Evolutionary conservation across 2,888 invertebrate genomes (phyloP), one percentile per base, ranked within the genome.

Genomic region (Rutpela maculata): DNA sequence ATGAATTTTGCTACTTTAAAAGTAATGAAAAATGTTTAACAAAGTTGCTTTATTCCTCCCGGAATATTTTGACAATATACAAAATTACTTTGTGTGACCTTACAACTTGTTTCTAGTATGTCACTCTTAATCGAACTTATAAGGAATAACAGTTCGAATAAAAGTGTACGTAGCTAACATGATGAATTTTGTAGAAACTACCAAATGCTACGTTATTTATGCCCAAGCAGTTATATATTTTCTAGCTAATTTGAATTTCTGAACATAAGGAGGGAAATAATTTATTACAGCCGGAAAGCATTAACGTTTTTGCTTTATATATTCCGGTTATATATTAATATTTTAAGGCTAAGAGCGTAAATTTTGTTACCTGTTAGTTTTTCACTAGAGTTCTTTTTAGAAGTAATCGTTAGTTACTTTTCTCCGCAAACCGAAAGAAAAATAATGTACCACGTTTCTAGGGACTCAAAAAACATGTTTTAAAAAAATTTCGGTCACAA

Each of bases 21-120:
- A 35, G 31, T 35, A 35, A 35, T 35, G 31, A 35, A 9, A 35
- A 9, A 35, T 35, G 6, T 35, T 35, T 9, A 35, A 7, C 31
- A 35, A 35, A 35, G 31, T 35, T 35, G 31, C 0, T 35, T 35
- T 35, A 35, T 35, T 35, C 6, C 31, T 50, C 50, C 12, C 6
- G n/a, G n/a, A 50, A 50, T 50, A 50, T 50, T 50, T 50, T 12
- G 43, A 26, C 7, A 60, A 0, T 15, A 9, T 60, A 9, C 31
- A 22, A 31, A 31, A 60, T 60, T 60, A 60, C n/a, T n/a, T 26
- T 31, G 15, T 31, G 31, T 60, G 60, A n/a, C 22, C 60, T n/a
- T 15, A 26, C 19, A 60, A 60, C 60, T 60, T 60, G 26, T 22
- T 31, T 31, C n/a, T 60, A 15, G 15, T 60, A 26, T 60, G 31